Conservation (phyloP, 2,888 invertebrate species). For the Agapostemon virescens region DNA sequence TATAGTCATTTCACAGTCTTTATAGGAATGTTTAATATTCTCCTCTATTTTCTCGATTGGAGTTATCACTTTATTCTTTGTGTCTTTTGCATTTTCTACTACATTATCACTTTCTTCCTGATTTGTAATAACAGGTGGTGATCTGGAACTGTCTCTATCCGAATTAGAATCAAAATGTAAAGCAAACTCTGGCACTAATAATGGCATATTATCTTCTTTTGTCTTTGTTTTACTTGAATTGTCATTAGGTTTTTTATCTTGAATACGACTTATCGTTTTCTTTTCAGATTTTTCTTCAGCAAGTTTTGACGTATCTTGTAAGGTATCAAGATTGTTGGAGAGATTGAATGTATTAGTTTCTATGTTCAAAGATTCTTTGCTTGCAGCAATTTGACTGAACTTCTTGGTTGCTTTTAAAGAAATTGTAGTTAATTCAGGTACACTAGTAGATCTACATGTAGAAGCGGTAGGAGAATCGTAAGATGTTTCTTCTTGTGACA, state of each 20-base stretch:
- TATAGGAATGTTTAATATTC: constrained; percentile 55
- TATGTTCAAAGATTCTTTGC: not conserved
- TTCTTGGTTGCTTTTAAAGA: constrained; percentile 59
- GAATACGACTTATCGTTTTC: not conserved
- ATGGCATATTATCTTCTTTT: constrained; percentile 74
- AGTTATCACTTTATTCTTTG: constrained; percentile 56
- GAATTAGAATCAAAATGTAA: constrained; percentile 65
- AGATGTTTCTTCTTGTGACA: constrained; percentile 27
- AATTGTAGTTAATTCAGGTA: constrained; percentile 49
- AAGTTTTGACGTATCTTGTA: constrained; percentile 2
- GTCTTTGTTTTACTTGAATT: constrained; percentile 35
- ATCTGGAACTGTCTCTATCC: constrained; percentile 74
- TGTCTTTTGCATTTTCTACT: constrained; percentile 17
- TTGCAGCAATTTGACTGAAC: not conserved
- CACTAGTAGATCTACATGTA: constrained; percentile 17
- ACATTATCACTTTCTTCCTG: constrained; percentile 62
- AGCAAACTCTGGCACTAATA: constrained; percentile 72
- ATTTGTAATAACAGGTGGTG: constrained; percentile 77
- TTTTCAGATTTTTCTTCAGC: not conserved
- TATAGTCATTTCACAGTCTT: constrained; percentile 72
- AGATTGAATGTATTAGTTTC: not conserved
- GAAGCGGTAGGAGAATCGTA: constrained; percentile 33
- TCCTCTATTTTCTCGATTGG: constrained; percentile 56
- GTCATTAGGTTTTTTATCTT: constrained; percentile 10
- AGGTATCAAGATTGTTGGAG: not conserved